A percentile compares a stretch with the other conserved stretches of the same genome.
Evolutionary conservation across 1,140 invertebrate genomes (phyloP).

Genomic region (Ceratoteleas bidentatus): DNA sequence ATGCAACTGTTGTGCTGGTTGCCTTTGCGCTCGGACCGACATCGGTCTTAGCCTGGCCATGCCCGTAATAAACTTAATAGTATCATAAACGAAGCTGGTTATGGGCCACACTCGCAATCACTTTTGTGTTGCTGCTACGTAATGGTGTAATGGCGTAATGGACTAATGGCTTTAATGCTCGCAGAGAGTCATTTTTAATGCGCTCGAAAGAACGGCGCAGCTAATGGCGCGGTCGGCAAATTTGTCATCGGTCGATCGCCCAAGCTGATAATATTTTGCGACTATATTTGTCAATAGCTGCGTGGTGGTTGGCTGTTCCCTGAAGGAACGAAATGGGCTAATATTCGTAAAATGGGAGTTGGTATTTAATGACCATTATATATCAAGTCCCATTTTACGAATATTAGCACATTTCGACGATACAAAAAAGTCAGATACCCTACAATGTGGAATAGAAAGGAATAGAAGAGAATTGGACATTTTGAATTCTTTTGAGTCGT

Average conservation of each 20-base stretch:
- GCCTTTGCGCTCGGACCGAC: slow-evolving; percentile 43
- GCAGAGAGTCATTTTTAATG: slow-evolving; percentile 57
- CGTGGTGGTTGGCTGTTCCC: neutral
- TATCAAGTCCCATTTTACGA: no score
- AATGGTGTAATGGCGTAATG: slow-evolving; percentile 51
- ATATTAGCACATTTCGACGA: no score
- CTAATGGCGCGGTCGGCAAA: slow-evolving; percentile 31
- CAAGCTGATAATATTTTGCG: neutral
- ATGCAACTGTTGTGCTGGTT: slow-evolving; percentile 56
- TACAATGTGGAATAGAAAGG: no score
- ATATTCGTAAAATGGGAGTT: no score
- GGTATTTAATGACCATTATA: no score
- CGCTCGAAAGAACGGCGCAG: slow-evolving; percentile 2
- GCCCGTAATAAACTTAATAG: slow-evolving; percentile 74
- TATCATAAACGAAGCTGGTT: slow-evolving; percentile 73
- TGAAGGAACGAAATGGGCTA: no score
- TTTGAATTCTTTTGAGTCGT: no score
- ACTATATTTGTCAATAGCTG: neutral
- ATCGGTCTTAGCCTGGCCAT: slow-evolving; percentile 57
- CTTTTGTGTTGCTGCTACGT: slow-evolving; percentile 61
- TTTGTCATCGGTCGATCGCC: slow-evolving; percentile 47
- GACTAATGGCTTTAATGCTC: slow-evolving; percentile 55
- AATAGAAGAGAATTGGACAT: no score
- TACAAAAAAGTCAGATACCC: no score
- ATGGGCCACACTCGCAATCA: slow-evolving; percentile 63